These are phyloP conservation scores for Drosophila pseudotalamancana DNA, from an alignment of 2,888 invertebrate species.

Conservation along the genomic window DNA sequence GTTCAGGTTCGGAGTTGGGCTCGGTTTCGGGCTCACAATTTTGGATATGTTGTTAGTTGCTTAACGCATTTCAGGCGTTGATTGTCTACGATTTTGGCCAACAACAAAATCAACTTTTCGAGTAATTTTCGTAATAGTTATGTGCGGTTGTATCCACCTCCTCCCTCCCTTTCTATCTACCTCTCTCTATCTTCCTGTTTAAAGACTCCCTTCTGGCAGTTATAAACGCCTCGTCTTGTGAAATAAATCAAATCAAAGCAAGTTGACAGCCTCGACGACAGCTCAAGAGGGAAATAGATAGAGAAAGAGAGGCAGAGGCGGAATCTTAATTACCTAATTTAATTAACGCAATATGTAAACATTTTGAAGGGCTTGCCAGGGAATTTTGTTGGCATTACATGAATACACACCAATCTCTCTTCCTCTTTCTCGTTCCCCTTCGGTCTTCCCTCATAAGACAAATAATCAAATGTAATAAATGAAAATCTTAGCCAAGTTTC, in stretches of 20 bases:
- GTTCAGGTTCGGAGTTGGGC: not conserved
- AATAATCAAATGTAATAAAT: constrained; percentile 24
- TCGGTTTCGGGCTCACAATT: too few relatives aligned
- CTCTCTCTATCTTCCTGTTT: not conserved
- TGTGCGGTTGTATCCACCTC: constrained; percentile 21
- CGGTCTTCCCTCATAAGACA: not conserved
- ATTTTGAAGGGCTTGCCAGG: constrained; percentile 23
- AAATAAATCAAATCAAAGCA: constrained; percentile 52
- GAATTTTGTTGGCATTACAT: constrained; percentile 27
- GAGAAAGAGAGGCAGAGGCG: not conserved
- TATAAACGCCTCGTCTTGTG: not conserved
- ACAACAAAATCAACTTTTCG: constrained; percentile 10
- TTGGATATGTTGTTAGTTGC: too few relatives aligned
- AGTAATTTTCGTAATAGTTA: constrained; percentile 31
- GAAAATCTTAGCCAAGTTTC: constrained; percentile 1
- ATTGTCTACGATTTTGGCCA: constrained; percentile 38
- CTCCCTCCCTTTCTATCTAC: not conserved
- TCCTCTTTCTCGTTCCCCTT: not conserved
- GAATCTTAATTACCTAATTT: constrained; percentile 58
- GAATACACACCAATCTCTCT: not conserved
- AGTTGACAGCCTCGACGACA: constrained; percentile 43
- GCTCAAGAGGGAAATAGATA: not conserved
- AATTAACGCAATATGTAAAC: constrained; percentile 64
- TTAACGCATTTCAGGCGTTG: constrained; percentile 6
- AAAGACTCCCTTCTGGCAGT: not conserved